These are phyloP conservation scores for Heteromurus nitidus DNA, from an alignment of 2,888 invertebrate species.

Conservation along the genomic window DNA sequence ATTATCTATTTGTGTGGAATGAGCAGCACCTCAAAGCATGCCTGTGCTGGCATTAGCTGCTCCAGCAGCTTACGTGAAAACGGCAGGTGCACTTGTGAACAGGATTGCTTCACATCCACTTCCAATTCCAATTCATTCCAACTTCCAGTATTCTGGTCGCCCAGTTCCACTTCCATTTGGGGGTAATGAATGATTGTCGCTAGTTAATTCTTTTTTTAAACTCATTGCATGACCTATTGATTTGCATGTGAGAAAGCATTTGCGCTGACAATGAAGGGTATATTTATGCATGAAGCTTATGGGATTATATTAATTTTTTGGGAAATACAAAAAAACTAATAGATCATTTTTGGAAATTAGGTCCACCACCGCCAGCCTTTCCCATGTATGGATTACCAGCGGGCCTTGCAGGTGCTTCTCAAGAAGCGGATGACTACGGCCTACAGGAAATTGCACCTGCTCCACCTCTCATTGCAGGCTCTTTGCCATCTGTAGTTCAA, in stretches of 20 bases:
- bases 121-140: constrained; percentile 38
- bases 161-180: constrained; percentile 1
- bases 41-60: constrained; percentile 35
- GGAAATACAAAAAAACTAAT: too few species aligned
- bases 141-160: constrained; percentile 39
- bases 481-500: neutral
- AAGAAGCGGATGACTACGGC: neutral
- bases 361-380: too few species aligned
- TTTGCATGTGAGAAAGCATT: neutral
- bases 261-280: neutral
- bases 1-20: too few species aligned
- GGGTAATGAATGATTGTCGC: constrained; percentile 26
- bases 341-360: too few species aligned
- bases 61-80: constrained; percentile 23
- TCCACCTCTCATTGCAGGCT: neutral
- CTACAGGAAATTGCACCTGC: neutral
- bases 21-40: constrained; percentile 67
- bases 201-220: neutral
- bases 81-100: constrained; percentile 37
- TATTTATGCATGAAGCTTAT: too few species aligned
- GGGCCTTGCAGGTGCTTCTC: too few species aligned
- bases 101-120: constrained; percentile 36
- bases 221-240: neutral
- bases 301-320: neutral
- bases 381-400: too few species aligned